These are phyloP conservation scores for Luffia ferchaultella DNA, from an alignment of 2,888 invertebrate genomes.

Conservation along the genomic window DNA sequence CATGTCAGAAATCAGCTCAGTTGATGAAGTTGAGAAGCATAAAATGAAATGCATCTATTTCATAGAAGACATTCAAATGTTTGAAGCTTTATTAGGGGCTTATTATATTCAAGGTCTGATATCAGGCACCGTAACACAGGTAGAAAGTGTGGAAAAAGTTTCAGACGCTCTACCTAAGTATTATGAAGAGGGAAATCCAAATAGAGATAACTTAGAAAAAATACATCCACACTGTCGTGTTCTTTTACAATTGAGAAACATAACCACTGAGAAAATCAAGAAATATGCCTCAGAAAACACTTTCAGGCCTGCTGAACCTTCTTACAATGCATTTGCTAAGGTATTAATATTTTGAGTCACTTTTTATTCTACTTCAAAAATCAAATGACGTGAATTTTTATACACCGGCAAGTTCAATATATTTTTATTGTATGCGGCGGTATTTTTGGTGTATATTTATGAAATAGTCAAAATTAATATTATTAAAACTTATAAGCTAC, in stretches of 20 bases:
- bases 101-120: constrained; percentile 62
- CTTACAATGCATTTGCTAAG: constrained; percentile 60
- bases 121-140: constrained; percentile 34
- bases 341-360: constrained; percentile 30
- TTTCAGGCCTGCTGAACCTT: constrained; percentile 57
- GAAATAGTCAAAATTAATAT: too few relatives aligned
- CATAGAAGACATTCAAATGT: constrained; percentile 71
- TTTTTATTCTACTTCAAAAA: too few relatives aligned
- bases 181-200: constrained; percentile 21
- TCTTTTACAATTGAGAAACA: constrained; percentile 39
- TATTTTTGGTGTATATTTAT: too few relatives aligned
- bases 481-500: too few relatives aligned
- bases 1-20: constrained; percentile 70
- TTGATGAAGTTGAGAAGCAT: constrained; percentile 87
- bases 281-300: constrained; percentile 62
- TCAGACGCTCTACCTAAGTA: constrained; percentile 26
- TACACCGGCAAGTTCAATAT: too few relatives aligned
- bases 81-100: constrained; percentile 60
- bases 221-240: constrained; percentile 54
- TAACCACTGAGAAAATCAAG: constrained; percentile 33
- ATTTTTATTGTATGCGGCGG: too few relatives aligned
- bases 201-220: constrained; percentile 27
- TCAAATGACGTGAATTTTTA: too few relatives aligned
- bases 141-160: constrained; percentile 30
- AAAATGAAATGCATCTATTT: constrained; percentile 75